Evolutionary conservation across 1,140 invertebrate species (phyloP).

Genomic region (Plodia interpunctella): DNA sequence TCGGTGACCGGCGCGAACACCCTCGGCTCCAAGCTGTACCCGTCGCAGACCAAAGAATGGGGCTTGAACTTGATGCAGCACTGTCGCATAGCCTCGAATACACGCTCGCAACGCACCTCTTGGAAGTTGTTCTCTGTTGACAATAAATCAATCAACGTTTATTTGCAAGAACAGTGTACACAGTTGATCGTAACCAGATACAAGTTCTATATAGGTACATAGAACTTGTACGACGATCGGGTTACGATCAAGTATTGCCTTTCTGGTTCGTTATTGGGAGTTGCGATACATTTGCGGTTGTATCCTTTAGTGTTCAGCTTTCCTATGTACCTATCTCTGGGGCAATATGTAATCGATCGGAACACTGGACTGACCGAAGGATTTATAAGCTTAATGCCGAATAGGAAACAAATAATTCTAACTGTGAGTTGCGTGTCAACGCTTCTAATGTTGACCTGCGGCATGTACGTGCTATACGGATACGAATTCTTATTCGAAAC

Average conservation of each 20-base stretch:
- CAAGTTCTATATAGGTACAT: no score
- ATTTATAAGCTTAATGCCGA: conserved; percentile 78
- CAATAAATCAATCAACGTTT: no score
- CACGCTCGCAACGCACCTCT: conserved; percentile 52
- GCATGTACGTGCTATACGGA: conserved; percentile 89
- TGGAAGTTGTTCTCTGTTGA: conserved; percentile 58
- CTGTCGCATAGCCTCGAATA: conserved; percentile 64
- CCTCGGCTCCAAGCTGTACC: conserved; percentile 55
- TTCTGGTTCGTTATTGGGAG: conserved; percentile 88
- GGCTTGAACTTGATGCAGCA: conserved; percentile 61
- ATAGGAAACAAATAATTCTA: conserved; percentile 81
- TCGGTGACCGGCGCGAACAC: conserved; percentile 53
- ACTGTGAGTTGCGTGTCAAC: conserved; percentile 81
- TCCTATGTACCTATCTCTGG: conserved; percentile 86
- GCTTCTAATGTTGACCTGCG: conserved; percentile 79
- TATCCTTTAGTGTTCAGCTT: conserved; percentile 95
- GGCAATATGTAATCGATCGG: conserved; percentile 53
- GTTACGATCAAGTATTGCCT: conserved; percentile 72
- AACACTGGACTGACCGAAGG: conserved; percentile 49
- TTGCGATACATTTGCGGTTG: conserved; percentile 95
- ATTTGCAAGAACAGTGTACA: no score
- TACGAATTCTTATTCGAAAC: conserved; percentile 94
- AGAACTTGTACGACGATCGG: no score
- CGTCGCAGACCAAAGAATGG: conserved; percentile 54
- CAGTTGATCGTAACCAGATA: no score